Percentiles rank a stretch among this genome's conserved stretches.
Evolutionary conservation across 1,140 invertebrate species (phyloP).

Genomic region (Bombus cullumanus): DNA sequence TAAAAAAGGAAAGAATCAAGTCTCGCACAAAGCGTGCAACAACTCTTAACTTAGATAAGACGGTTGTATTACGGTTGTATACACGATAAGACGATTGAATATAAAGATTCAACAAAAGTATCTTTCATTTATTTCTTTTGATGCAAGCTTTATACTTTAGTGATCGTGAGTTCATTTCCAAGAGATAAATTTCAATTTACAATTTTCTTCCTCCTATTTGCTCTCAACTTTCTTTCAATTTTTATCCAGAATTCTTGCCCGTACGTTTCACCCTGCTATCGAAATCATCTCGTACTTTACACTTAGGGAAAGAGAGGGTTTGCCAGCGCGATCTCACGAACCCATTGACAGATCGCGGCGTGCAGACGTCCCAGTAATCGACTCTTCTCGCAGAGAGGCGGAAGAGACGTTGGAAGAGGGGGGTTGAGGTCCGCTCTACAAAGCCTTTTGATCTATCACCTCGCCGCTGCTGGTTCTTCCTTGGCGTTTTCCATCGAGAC

Average conservation of each 20-base stretch:
- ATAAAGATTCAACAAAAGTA: too few species aligned
- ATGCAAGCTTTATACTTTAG: too few species aligned
- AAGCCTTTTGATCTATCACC: conserved; percentile 60
- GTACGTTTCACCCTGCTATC: not conserved
- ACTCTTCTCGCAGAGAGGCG: conserved; percentile 23
- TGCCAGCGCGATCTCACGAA: conserved; percentile 3
- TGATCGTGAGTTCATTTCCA: too few species aligned
- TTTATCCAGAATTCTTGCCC: not conserved
- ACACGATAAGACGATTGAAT: too few species aligned
- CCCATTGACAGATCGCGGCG: conserved; percentile 17
- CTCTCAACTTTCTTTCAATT: not conserved
- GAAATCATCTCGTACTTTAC: not conserved
- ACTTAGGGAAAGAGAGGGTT: not conserved
- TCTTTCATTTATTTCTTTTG: too few species aligned
- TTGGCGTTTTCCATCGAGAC: conserved; percentile 31
- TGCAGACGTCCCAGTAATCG: conserved; percentile 29
- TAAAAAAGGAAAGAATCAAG: not conserved
- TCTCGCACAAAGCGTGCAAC: not conserved
- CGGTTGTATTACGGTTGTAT: too few species aligned
- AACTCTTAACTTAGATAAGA: too few species aligned
- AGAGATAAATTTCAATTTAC: not conserved
- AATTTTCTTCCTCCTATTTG: not conserved
- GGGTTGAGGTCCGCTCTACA: conserved; percentile 17
- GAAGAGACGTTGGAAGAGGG: not conserved
- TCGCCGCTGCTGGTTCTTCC: conserved; percentile 35